Conservation (phyloP, 2,113 vertebrate species). For the Gnathonemus echidnorhynchus region DNA sequence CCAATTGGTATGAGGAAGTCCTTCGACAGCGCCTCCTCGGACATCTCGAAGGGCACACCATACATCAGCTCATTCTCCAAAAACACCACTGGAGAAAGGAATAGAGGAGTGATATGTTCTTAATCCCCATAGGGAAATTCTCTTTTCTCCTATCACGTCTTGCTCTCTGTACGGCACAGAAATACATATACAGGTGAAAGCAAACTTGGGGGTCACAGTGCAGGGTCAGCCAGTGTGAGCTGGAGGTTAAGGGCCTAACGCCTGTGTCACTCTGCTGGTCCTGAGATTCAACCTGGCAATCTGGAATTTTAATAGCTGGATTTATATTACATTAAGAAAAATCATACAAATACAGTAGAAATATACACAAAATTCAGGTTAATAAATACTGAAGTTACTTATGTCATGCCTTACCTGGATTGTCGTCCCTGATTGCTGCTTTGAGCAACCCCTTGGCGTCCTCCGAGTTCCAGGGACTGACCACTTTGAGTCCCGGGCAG, state of each 20-base stretch:
- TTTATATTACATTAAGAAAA: neutral
- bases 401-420: conserved; percentile 69
- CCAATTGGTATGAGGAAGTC: conserved; percentile 90
- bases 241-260: neutral
- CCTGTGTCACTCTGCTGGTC: neutral
- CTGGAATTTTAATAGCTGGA: neutral
- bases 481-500: conserved; percentile 91
- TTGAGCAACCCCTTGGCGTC: conserved; percentile 90
- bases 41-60: conserved; percentile 88
- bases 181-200: neutral
- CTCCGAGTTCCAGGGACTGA: conserved; percentile 91
- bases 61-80: conserved; percentile 94
- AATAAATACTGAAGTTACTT: neutral
- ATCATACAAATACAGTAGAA: neutral
- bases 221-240: neutral
- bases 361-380: neutral
- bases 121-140: neutral
- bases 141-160: neutral
- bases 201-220: neutral
- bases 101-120: neutral
- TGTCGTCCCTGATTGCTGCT: conserved; percentile 84
- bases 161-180: neutral
- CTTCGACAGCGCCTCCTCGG: conserved; percentile 79
- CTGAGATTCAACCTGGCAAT: neutral
- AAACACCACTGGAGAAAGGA: conserved; percentile 72